Conservation (phyloP, 1,140 invertebrate species). For the Lucilia cuprina region DNA sequence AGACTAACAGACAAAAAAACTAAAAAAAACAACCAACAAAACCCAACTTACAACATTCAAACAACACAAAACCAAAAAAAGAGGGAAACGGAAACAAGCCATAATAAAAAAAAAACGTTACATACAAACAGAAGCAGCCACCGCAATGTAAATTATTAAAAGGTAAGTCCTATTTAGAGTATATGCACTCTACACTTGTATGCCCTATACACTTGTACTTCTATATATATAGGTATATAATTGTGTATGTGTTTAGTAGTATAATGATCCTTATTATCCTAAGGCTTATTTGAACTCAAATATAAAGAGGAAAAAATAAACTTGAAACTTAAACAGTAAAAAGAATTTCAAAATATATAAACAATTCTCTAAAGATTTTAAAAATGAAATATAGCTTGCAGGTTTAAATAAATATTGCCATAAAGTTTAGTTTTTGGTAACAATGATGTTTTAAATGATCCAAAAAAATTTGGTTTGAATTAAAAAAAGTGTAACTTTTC, state of each 20-base stretch:
- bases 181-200: neutral
- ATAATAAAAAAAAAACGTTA: neutral
- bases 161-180: neutral
- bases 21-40: neutral
- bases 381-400: neutral
- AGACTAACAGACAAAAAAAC: neutral
- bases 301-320: neutral
- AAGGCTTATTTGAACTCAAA: slow-evolving; percentile 14
- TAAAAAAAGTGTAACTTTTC: too few relatives aligned
- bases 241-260: neutral
- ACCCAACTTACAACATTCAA: neutral
- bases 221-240: too few relatives aligned
- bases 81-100: neutral
- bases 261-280: slow-evolving; percentile 10
- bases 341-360: neutral
- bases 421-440: neutral
- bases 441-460: too few relatives aligned
- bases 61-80: neutral
- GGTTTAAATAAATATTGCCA: neutral
- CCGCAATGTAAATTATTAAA: slow-evolving; percentile 27
- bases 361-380: neutral
- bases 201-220: too few relatives aligned
- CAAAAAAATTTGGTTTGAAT: too few relatives aligned
- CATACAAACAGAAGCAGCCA: slow-evolving; percentile 2
- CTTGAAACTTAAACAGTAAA: neutral